Conservation (phyloP, 2,113 vertebrate genomes). For the Tragelaphus buxtoni region DNA sequence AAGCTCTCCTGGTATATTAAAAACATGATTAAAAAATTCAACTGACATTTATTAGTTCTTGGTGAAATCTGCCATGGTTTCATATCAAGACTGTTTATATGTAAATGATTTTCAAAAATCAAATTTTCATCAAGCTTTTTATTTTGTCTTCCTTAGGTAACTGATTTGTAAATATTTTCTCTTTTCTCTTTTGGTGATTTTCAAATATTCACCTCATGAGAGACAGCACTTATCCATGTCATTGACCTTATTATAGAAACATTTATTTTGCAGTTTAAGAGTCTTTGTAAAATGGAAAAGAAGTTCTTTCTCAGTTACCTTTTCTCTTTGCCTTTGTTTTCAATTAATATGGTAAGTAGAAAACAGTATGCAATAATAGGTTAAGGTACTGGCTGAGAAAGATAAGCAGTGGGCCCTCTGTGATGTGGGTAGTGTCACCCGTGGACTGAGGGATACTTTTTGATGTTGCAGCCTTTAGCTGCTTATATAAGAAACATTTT, state of each 20-base stretch:
- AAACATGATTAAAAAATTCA: not conserved
- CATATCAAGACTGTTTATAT: not conserved
- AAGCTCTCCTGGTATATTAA: not conserved
- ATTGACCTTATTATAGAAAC: not conserved
- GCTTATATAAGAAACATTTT: slow-evolving; percentile 15
- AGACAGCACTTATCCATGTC: not conserved
- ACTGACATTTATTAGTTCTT: not conserved
- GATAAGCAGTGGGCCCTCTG: not conserved
- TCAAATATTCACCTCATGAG: not conserved
- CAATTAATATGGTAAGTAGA: not conserved
- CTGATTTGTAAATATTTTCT: not conserved
- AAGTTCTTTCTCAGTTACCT: not conserved
- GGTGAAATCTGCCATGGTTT: not conserved
- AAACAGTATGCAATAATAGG: not conserved
- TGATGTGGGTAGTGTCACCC: not conserved
- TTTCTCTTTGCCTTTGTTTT: not conserved
- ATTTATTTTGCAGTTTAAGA: not conserved
- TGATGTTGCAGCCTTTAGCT: slow-evolving; percentile 16
- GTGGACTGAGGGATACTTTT: not conserved
- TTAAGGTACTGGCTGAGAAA: not conserved
- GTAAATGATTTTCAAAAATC: not conserved
- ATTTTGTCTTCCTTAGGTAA: not conserved
- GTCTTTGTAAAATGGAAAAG: not conserved
- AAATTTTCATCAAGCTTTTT: not conserved
- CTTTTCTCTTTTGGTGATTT: not conserved